Conservation (phyloP, 2,797 vertebrate species). For the Mormyrus hasselquistii region DNA sequence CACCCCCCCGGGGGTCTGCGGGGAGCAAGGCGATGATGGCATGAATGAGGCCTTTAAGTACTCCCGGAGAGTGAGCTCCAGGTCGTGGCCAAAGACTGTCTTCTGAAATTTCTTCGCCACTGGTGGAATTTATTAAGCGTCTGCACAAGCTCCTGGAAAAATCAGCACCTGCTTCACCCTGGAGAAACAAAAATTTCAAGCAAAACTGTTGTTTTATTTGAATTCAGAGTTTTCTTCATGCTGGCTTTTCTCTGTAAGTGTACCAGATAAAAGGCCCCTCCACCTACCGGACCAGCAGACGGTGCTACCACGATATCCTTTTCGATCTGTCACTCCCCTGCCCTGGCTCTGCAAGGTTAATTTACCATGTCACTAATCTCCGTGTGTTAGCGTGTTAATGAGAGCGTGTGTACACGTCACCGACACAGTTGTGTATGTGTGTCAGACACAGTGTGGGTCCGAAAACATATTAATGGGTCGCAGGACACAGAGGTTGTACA, state of each 20-base stretch:
- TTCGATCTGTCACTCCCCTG: neutral
- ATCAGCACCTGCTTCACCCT: conserved; percentile 4
- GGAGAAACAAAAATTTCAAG: neutral
- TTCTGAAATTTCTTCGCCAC: neutral
- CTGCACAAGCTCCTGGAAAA: neutral
- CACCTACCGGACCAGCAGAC: neutral
- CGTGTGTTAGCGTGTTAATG: neutral
- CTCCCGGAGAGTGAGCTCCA: neutral
- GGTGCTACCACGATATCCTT: neutral
- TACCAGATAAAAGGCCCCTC: neutral
- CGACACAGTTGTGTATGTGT: neutral
- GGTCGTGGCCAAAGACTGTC: neutral
- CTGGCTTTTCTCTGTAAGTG: neutral
- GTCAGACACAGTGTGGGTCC: neutral
- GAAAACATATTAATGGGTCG: neutral
- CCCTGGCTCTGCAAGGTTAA: neutral
- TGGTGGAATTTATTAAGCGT: neutral
- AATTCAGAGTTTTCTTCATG: neutral
- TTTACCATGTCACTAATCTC: neutral
- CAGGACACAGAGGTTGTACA: neutral
- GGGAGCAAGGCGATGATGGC: neutral
- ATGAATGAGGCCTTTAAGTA: conserved; percentile 10
- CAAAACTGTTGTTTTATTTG: neutral
- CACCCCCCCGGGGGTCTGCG: neutral
- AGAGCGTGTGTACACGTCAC: neutral